Base-by-base conservation (phyloP, 1,140 invertebrate genomes). In the Melanaphis sacchari region DNA sequence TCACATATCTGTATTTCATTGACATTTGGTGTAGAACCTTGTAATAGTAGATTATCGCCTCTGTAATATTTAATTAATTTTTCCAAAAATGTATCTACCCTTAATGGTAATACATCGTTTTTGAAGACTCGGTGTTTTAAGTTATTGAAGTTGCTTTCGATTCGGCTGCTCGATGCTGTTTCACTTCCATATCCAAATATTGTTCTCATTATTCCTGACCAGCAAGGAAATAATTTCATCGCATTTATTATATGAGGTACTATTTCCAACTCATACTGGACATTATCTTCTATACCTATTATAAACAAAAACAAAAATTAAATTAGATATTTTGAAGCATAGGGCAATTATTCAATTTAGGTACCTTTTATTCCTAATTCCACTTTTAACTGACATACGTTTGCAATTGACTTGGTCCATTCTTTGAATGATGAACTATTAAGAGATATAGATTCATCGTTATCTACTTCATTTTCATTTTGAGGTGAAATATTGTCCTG, bases 121-220 rank as follows among this genome's bases (percentile, higher is more conserved):
- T 87, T 31, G 46, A 87, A 87, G 46, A 87, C 66, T n/a, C 66
- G n/a, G 66, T 76, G 66, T 76, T 76, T 76, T 36, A 36, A n/a
- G 38, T 76, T 76, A n/a, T 76, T 76, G 5, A 76, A 76, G n/a
- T 76, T 76, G 6, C 66, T 76, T 15, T 76, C 66, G 18, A 76
- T 76, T 76, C 66, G 31, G n/a, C 66, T 76, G 18, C 66, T 76
- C 5, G 66, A 76, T 18, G 66, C 66, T 15, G 66, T 76, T 76
- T 76, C 66, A n/a, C n/a, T 76, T 76, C 66, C 66, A 76, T 76
- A 76, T 76, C n/a, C n/a, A 36, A 36, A n/a, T 76, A 76, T 15
- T 76, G 66, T n/a, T 15, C 66, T 26, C 31, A 31, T 66, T 66
- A 66, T 66, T 31, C 59, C 59, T 31, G 59, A 66, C 59, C 59